Evolutionary conservation across 1,140 invertebrate species (phyloP).

Genomic region (Neuroterus valhalla): DNA sequence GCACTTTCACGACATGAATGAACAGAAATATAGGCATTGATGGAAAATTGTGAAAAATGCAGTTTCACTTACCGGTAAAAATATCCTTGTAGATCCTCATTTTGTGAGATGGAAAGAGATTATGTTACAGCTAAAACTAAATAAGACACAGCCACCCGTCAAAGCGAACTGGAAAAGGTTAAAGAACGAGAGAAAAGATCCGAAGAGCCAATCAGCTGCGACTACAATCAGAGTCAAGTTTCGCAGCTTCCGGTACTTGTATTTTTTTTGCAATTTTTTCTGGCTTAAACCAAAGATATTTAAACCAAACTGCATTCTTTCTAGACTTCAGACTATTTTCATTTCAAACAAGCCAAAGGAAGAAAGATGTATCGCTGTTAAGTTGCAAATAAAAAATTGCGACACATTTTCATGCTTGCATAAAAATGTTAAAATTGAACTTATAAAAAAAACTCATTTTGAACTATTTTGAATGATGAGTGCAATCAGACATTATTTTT

Average conservation of each 20-base stretch:
- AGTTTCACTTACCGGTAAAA: conserved; percentile 85
- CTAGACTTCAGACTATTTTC: background rate
- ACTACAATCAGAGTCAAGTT: conserved; percentile 40
- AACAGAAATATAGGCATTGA: conserved; percentile 56
- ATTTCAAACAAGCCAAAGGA: too few species aligned
- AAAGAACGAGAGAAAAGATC: conserved; percentile 42
- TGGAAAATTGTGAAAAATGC: background rate
- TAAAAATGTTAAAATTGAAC: too few species aligned
- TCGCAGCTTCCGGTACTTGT: conserved; percentile 34
- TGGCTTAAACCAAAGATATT: too few species aligned
- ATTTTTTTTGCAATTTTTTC: background rate
- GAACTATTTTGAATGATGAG: too few species aligned
- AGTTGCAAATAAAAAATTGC: too few species aligned
- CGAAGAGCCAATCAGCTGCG: conserved; percentile 24
- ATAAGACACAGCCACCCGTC: conserved; percentile 77
- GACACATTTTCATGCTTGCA: too few species aligned
- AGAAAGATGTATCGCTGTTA: too few species aligned
- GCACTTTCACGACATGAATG: background rate
- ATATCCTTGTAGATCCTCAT: conserved; percentile 98
- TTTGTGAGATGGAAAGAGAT: conserved; percentile 84
- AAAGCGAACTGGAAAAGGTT: conserved; percentile 78
- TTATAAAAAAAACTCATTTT: too few species aligned
- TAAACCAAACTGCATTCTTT: background rate
- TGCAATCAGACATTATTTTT: too few species aligned
- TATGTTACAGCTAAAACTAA: conserved; percentile 79